These are phyloP conservation scores for Argyresthia goedartella DNA, from an alignment of 2,888 invertebrate genomes.

Conservation along the genomic window DNA sequence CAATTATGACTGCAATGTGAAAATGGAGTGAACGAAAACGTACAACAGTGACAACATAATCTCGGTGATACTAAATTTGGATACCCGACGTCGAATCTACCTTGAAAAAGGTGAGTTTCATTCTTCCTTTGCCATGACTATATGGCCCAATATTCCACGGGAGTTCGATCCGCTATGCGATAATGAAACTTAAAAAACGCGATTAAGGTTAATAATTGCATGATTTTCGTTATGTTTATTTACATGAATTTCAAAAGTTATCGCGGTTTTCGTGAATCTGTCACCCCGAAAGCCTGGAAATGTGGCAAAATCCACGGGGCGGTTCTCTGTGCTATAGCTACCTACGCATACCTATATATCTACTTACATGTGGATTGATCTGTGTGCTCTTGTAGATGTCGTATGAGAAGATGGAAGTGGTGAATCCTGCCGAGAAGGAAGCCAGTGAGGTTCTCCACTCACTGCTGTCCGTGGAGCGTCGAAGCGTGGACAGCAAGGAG, in stretches of 20 bases:
- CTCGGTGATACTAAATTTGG: slow-evolving; percentile 38
- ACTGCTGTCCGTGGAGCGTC: slow-evolving; percentile 74
- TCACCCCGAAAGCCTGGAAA: slow-evolving; percentile 28
- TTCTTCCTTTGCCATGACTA: slow-evolving; percentile 66
- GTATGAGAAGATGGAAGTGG: slow-evolving; percentile 73
- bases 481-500: slow-evolving; percentile 72
- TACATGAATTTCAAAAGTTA: slow-evolving; percentile 70
- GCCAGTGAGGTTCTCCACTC: slow-evolving; percentile 79
- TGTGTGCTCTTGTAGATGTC: slow-evolving; percentile 38
- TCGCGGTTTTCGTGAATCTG: slow-evolving; percentile 61
- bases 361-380: slow-evolving; percentile 61
- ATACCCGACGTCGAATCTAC: slow-evolving; percentile 32
- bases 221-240: slow-evolving; percentile 72
- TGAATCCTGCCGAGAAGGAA: slow-evolving; percentile 78
- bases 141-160: slow-evolving; percentile 73
- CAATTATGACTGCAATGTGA: slow-evolving; percentile 64
- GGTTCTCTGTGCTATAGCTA: slow-evolving; percentile 31
- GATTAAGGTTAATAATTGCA: slow-evolving; percentile 73
- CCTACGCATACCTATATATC: slow-evolving; percentile 47
- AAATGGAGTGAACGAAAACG: slow-evolving; percentile 58
- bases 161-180: slow-evolving; percentile 73
- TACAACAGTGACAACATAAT: slow-evolving; percentile 37
- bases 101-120: slow-evolving; percentile 65
- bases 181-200: slow-evolving; percentile 73
- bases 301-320: slow-evolving; percentile 35